Percentiles rank a stretch among this genome's conserved stretches.
Evolutionary conservation across 2,888 invertebrate species (phyloP).

Genomic region (Lycophotia porphyrea): DNA sequence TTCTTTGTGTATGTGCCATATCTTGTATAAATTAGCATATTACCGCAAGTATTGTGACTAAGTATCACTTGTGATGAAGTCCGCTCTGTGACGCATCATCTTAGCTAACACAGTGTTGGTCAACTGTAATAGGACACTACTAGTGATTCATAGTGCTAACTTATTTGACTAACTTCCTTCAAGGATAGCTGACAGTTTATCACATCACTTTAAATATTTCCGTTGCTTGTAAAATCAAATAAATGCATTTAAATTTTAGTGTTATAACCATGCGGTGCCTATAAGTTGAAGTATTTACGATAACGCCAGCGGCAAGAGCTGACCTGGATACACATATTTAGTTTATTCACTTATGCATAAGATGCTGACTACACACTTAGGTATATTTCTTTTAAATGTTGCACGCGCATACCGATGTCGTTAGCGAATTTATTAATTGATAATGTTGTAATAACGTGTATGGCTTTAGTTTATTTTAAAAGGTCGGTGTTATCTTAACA

Average conservation of each 20-base stretch:
- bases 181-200: constrained; percentile 58
- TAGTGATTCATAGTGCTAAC: constrained; percentile 77
- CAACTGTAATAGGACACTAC: constrained; percentile 81
- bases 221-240: constrained; percentile 43
- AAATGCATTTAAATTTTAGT: constrained; percentile 52
- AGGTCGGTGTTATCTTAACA: constrained; percentile 19
- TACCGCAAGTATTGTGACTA: constrained; percentile 69
- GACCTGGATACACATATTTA: constrained; percentile 63
- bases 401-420: constrained; percentile 39
- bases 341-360: constrained; percentile 43
- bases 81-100: constrained; percentile 78
- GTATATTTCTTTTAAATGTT: constrained; percentile 52
- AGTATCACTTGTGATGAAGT: constrained; percentile 72
- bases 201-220: constrained; percentile 51
- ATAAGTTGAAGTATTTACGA: constrained; percentile 57
- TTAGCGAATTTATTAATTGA: constrained; percentile 33
- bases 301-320: constrained; percentile 52
- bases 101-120: constrained; percentile 81
- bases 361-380: constrained; percentile 54
- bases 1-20: constrained; percentile 41
- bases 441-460: constrained; percentile 20
- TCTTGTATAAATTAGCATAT: constrained; percentile 35
- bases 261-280: constrained; percentile 45
- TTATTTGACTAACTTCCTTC: constrained; percentile 74
- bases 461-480: constrained; percentile 15